Evolutionary conservation across 2,113 vertebrate species (phyloP), one percentile per base, ranked within the genome.

Genomic region (Pithys albifrons): DNA sequence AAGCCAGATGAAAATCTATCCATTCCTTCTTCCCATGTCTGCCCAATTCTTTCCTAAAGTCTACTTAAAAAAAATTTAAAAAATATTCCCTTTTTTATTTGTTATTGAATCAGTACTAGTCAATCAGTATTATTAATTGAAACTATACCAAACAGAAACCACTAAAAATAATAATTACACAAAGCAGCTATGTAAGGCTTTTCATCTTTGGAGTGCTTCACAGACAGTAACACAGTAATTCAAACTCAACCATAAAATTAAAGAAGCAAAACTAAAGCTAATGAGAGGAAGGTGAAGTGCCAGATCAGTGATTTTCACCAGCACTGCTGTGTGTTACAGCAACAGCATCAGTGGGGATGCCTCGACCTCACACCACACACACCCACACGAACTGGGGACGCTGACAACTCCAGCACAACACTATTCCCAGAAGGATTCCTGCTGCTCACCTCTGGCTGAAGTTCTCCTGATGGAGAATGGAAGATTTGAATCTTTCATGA

Each of bases 221-320:
- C 46, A 79, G 95, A 95, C 67, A 88, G 28, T 12, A 89, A 61
- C 7, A 6, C 33, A 54, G 52, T 88, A 91, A 86, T 71, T 88
- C 35, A 57, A 78, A 48, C 39, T 33, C 41, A 77, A 79, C 59
- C 69, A 95, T 95, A 92, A 95, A 95, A 95, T 59, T 66, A 85
- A 89, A 89, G 73, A 89, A 96, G 83, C 86, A 91, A 93, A 91
- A 74, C 93, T 88, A 49, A 81, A 88, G 84, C 35, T 61, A 85
- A 71, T 61, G 77, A 77, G 77, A 89, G 48, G 58, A 95, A 94
- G 58, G 79, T 89, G 73, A 93, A 72, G 49, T 2, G 19, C 61
- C 71, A 91, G 85, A 72, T 88, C 33, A 95, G 52, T 86, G 57
- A 67, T 58, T 96, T 93, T 81, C 65, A 61, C 37, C 64, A 75